Evolutionary conservation across 2,113 vertebrate genomes (phyloP).

Genomic region (Lampris incognitus): DNA sequence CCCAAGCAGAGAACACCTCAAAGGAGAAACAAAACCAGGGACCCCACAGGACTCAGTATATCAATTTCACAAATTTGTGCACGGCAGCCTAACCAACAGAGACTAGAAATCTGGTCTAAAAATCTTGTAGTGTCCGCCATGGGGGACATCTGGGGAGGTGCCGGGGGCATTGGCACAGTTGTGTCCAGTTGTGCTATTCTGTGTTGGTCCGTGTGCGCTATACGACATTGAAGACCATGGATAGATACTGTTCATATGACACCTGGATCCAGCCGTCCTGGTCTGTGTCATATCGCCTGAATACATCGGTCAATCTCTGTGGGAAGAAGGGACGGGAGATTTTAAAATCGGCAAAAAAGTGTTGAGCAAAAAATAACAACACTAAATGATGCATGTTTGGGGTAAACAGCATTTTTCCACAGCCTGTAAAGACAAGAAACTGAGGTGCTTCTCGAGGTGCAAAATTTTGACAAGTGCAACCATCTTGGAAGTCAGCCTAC

Average conservation of each 20-base stretch:
- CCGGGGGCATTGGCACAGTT: constrained; percentile 79
- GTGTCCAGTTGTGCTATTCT: constrained; percentile 77
- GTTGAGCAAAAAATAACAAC: neutral
- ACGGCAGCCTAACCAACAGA: constrained; percentile 12
- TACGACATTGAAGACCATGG: constrained; percentile 97
- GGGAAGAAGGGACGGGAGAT: neutral
- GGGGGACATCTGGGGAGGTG: constrained; percentile 64
- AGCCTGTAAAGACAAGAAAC: too few species aligned
- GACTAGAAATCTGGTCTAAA: constrained; percentile 15
- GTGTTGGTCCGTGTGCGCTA: constrained; percentile 72
- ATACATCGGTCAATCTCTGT: constrained; percentile 96
- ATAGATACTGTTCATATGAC: constrained; percentile 98
- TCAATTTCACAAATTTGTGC: constrained; percentile 28
- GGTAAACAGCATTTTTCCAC: neutral
- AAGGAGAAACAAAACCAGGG: neutral
- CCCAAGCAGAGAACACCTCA: neutral
- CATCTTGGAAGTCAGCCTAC: too few species aligned
- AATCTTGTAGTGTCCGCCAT: constrained; percentile 67
- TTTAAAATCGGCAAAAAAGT: neutral
- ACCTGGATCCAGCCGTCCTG: constrained; percentile 99
- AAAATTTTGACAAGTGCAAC: too few species aligned
- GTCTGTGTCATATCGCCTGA: constrained; percentile 95
- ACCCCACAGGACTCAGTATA: neutral
- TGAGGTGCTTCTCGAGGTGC: too few species aligned
- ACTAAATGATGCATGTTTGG: too few species aligned